A percentile compares a stretch with the other conserved stretches of the same genome.
Conservation (phyloP, 1,140 invertebrate species). For the Cyclina sinensis region DNA sequence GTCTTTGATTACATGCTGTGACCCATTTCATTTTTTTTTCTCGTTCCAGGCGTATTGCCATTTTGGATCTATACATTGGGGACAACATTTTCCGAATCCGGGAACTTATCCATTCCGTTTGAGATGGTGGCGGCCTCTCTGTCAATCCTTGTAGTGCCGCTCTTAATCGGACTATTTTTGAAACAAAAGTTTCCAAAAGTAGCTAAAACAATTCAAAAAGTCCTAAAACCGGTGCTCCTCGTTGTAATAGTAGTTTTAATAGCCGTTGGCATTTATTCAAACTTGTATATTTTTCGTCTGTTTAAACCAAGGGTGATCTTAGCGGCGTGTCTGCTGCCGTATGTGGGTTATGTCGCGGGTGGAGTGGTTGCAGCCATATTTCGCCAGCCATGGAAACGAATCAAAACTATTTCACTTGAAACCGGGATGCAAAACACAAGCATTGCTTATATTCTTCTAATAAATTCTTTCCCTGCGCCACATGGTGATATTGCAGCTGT, state of each 20-base stretch:
- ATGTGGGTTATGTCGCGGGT: conserved; percentile 94
- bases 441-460: conserved; percentile 86
- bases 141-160: conserved; percentile 93
- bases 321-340: conserved; percentile 94
- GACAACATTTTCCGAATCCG: conserved; percentile 88
- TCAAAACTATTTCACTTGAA: conserved; percentile 88
- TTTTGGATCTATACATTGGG: conserved; percentile 98
- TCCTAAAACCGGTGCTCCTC: conserved; percentile 91
- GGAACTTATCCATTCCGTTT: conserved; percentile 92
- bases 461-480: conserved; percentile 86
- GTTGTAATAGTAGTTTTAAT: conserved; percentile 95
- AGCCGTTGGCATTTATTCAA: conserved; percentile 95
- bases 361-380: conserved; percentile 82
- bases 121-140: conserved; percentile 92
- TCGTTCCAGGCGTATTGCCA: conserved; percentile 94
- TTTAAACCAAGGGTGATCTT: conserved; percentile 90
- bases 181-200: conserved; percentile 88
- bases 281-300: conserved; percentile 96
- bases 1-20: no score
- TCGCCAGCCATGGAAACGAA: conserved; percentile 81
- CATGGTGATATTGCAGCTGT: conserved; percentile 86
- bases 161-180: conserved; percentile 92
- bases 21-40: background rate
- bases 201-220: conserved; percentile 72
- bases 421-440: conserved; percentile 88